Evolutionary conservation across 2,888 invertebrate genomes (phyloP).

Genomic region (Drosophila quinaria): DNA sequence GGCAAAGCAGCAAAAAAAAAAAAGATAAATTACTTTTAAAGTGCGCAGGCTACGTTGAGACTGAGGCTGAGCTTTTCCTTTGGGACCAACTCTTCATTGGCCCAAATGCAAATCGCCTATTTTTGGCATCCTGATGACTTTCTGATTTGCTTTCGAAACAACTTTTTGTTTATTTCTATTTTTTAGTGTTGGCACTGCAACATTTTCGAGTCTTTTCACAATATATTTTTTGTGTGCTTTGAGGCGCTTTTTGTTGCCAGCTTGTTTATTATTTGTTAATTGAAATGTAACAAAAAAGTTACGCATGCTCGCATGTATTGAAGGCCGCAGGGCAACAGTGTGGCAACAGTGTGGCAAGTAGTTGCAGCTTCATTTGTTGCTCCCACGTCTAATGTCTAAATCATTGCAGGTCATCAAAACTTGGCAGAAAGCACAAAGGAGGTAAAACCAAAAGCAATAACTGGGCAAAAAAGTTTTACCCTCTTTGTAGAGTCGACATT

Average conservation of each 20-base stretch:
- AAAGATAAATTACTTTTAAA: constrained; percentile 79
- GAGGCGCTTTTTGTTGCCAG: constrained; percentile 63
- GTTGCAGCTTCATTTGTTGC: constrained; percentile 44
- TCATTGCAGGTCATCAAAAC: constrained; percentile 54
- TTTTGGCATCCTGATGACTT: constrained; percentile 70
- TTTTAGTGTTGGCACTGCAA: constrained; percentile 25
- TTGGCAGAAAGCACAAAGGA: constrained; percentile 33
- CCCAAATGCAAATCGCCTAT: constrained; percentile 68
- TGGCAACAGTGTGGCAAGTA: constrained; percentile 15
- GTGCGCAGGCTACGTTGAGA: constrained; percentile 52
- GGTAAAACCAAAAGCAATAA: constrained; percentile 31
- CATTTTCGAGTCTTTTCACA: constrained; percentile 10
- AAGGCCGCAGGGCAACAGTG: not conserved
- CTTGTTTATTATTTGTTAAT: constrained; percentile 81
- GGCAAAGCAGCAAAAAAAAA: constrained; percentile 18
- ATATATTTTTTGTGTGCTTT: constrained; percentile 19
- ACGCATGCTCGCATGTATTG: constrained; percentile 39
- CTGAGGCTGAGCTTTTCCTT: constrained; percentile 15
- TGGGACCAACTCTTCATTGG: constrained; percentile 50
- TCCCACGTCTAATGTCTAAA: constrained; percentile 55
- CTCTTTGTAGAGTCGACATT: not conserved
- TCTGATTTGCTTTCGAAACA: constrained; percentile 78
- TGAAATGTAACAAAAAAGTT: constrained; percentile 73
- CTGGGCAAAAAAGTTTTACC: not conserved
- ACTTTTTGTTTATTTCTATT: constrained; percentile 39